A percentile compares a stretch with the other conserved stretches of the same genome.
Evolutionary conservation across 2,797 vertebrate genomes (phyloP).

Genomic region (Varecia variegata): DNA sequence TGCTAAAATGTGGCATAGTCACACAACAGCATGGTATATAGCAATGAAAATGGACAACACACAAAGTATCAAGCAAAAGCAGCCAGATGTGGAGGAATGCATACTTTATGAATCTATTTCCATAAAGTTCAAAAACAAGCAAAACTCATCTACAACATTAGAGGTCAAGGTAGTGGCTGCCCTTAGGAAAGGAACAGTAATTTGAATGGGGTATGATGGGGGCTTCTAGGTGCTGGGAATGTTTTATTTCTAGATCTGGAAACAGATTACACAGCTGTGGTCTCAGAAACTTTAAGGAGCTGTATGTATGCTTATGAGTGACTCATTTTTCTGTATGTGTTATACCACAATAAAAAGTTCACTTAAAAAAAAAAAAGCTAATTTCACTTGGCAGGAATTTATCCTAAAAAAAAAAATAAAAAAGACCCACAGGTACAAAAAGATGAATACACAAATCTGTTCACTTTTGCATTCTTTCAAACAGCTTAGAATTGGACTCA

Average conservation of each 20-base stretch:
- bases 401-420: background rate
- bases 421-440: background rate
- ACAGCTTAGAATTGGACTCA: background rate
- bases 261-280: background rate
- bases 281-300: background rate
- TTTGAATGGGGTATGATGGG: background rate
- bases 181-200: rapidly evolving
- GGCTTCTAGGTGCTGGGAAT: background rate
- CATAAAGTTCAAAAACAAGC: background rate
- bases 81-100: background rate
- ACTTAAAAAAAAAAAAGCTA: background rate
- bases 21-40: background rate
- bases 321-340: rapidly evolving
- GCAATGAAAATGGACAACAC: background rate
- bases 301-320: background rate
- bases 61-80: background rate
- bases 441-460: background rate
- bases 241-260: background rate
- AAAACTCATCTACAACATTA: background rate
- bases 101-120: background rate
- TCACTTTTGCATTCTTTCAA: background rate
- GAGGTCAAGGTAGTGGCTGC: background rate
- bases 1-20: rapidly evolving
- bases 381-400: background rate
- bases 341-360: rapidly evolving